Percentiles rank a stretch among this genome's conserved stretches.
These are phyloP conservation scores for Cheilosia urbana DNA, from an alignment of 2,888 invertebrate species.

Conservation along the genomic window DNA sequence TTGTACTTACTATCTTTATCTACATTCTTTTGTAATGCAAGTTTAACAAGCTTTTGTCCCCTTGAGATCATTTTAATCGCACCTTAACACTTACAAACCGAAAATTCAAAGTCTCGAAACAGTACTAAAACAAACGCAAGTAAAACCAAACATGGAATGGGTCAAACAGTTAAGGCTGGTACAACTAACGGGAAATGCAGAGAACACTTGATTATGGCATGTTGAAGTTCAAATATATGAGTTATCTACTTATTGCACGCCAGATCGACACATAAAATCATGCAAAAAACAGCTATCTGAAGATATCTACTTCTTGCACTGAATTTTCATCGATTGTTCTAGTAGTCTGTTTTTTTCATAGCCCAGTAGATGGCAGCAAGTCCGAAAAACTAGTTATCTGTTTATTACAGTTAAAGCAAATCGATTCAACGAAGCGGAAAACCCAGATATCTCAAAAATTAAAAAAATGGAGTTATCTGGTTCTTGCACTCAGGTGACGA, in stretches of 20 bases:
- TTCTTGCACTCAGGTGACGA: no score
- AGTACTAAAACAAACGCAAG: slow-evolving; percentile 6
- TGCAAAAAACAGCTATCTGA: slow-evolving; percentile 8
- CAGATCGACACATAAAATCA: slow-evolving; percentile 8
- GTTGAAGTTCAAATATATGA: slow-evolving; percentile 8
- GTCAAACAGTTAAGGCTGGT: slow-evolving; percentile 8
- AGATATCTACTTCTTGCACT: slow-evolving; percentile 8
- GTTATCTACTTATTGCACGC: slow-evolving; percentile 5
- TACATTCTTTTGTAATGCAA: slow-evolving; percentile 1
- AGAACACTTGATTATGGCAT: neutral
- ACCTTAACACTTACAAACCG: no score
- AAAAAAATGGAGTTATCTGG: no score
- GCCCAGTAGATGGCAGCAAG: no score
- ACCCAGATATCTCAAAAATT: no score
- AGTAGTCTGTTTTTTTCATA: neutral
- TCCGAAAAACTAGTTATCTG: no score
- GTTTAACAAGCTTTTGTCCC: no score
- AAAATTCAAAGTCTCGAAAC: neutral
- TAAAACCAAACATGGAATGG: slow-evolving; percentile 2
- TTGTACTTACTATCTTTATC: slow-evolving; percentile 6
- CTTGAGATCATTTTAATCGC: no score
- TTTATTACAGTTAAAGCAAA: no score
- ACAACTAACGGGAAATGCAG: no score
- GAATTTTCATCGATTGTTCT: slow-evolving; percentile 1
- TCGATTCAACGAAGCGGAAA: no score